Percentiles rank a stretch among this genome's conserved stretches.
phyloP scores from a whole-genome alignment of 2,113 vertebrate species.

The Osmerus eperlanus region DNA sequence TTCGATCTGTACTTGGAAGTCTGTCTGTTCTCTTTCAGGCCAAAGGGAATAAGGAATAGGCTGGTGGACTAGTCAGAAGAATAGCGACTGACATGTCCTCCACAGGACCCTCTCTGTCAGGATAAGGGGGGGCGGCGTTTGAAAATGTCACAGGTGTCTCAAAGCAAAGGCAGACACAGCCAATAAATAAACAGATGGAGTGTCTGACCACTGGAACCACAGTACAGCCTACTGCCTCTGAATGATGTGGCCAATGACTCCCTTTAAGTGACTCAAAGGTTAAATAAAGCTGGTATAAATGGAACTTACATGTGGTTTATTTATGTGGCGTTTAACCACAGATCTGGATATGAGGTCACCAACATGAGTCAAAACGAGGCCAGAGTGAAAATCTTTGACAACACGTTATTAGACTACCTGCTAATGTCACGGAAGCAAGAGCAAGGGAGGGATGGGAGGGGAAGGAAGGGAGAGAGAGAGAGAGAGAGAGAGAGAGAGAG shows the following conservation, averaged over 20 bases:
- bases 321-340: slow-evolving; percentile 5
- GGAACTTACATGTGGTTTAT: slow-evolving; percentile 13
- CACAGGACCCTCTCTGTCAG: slow-evolving; percentile 16
- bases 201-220: slow-evolving; percentile 17
- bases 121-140: not conserved
- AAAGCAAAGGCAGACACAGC: no score
- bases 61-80: slow-evolving; percentile 28
- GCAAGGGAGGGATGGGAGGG: not conserved
- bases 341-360: slow-evolving; percentile 19
- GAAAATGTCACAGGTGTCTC: no score
- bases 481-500: no score
- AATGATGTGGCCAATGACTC: not conserved
- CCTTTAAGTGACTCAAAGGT: slow-evolving; percentile 7
- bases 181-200: no score
- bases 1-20: not conserved
- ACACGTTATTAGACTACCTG: not conserved
- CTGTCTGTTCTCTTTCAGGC: no score
- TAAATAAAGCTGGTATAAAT: slow-evolving; percentile 13
- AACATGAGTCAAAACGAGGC: slow-evolving; percentile 13
- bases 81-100: slow-evolving; percentile 25
- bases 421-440: not conserved
- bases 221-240: slow-evolving; percentile 11
- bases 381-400: not conserved
- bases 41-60: no score
- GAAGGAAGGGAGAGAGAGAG: no score